Evolutionary conservation across 2,888 invertebrate species (phyloP).

Genomic region (Pachydiplax longipennis): DNA sequence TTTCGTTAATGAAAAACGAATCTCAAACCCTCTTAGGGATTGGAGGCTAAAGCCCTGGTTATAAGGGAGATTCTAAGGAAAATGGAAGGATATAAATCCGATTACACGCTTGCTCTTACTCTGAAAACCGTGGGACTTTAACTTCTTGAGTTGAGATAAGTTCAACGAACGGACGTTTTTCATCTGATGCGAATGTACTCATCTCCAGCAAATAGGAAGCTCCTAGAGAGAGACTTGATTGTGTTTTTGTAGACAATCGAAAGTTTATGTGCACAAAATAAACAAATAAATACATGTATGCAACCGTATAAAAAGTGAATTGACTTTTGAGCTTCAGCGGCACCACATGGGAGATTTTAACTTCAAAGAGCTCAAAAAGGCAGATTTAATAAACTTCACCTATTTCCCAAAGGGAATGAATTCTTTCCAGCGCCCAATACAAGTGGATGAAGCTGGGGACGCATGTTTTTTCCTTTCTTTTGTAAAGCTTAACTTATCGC

Average conservation of each 20-base stretch:
- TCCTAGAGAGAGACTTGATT: too few relatives aligned
- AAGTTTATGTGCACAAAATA: too few relatives aligned
- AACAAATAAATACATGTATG: too few relatives aligned
- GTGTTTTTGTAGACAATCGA: too few relatives aligned
- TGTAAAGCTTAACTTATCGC: not conserved
- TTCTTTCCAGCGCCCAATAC: not conserved
- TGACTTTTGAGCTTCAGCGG: too few relatives aligned
- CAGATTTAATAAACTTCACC: not conserved
- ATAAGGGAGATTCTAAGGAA: not conserved
- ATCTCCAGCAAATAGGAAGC: too few relatives aligned
- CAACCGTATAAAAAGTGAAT: too few relatives aligned
- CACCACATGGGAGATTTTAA: too few relatives aligned
- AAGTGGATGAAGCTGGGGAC: not conserved
- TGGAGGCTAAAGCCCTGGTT: too few relatives aligned
- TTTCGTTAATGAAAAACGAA: too few relatives aligned
- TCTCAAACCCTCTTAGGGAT: too few relatives aligned
- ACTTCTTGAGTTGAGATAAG: not conserved
- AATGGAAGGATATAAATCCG: not conserved
- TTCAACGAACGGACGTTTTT: not conserved
- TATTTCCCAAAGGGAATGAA: not conserved
- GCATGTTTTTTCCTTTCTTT: not conserved
- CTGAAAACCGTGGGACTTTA: not conserved
- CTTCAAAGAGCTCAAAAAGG: too few relatives aligned
- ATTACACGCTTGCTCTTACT: not conserved
- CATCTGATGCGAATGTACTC: not conserved